phyloP scores from a whole-genome alignment of 1,140 invertebrate genomes.

The Heliconius congener region DNA sequence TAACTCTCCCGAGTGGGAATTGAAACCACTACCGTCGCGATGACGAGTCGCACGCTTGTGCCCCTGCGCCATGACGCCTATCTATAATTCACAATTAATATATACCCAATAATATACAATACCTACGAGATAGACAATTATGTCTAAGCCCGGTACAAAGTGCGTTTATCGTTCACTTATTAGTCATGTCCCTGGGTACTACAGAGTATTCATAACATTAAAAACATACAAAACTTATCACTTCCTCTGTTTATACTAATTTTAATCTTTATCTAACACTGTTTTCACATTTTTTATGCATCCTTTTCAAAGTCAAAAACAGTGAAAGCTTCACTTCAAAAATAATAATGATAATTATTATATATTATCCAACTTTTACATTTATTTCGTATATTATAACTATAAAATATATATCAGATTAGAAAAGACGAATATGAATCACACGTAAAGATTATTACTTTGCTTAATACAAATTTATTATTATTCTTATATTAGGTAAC shows the following conservation, averaged over 20 bases:
- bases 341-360: too few relatives aligned
- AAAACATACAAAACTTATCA: not conserved
- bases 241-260: not conserved
- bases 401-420: too few relatives aligned
- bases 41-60: too few relatives aligned
- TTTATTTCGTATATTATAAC: too few relatives aligned
- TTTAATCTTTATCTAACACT: not conserved
- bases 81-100: not conserved
- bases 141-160: not conserved
- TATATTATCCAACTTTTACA: too few relatives aligned
- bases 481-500: too few relatives aligned
- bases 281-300: not conserved
- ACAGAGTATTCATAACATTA: conserved; percentile 1
- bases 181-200: not conserved
- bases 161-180: not conserved
- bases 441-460: too few relatives aligned
- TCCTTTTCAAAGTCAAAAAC: conserved; percentile 1
- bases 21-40: too few relatives aligned
- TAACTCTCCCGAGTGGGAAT: too few relatives aligned
- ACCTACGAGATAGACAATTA: not conserved
- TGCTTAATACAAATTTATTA: too few relatives aligned
- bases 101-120: not conserved
- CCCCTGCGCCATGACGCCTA: too few relatives aligned
- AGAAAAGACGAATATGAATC: too few relatives aligned
- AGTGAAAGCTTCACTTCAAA: not conserved